A percentile compares a stretch with the other conserved stretches of the same genome.
Conservation (phyloP, 2,797 vertebrate species). For the Lithobates sylvaticus region DNA sequence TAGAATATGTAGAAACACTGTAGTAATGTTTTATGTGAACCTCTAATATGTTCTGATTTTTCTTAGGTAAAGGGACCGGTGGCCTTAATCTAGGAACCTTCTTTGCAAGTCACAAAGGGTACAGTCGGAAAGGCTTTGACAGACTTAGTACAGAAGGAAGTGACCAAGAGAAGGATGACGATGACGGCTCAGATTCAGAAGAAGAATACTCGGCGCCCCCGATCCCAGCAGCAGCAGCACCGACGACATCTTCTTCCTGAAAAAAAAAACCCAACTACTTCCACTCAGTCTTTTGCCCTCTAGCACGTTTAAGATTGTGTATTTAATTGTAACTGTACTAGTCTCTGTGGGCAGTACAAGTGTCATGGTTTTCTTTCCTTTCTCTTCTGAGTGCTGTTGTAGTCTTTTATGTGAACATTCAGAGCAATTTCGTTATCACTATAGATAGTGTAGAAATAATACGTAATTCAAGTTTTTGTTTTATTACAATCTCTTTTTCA, state of each 20-base stretch:
- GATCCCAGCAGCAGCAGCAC: slow-evolving; percentile 68
- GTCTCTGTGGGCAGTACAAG: slow-evolving; percentile 85
- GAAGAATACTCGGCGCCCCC: slow-evolving; percentile 90
- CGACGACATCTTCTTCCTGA: slow-evolving; percentile 74
- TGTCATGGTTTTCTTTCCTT: slow-evolving; percentile 67
- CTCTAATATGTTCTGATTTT: background rate
- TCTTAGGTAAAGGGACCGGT: slow-evolving; percentile 86
- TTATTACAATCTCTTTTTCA: slow-evolving; percentile 69
- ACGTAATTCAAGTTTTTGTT: slow-evolving; percentile 71
- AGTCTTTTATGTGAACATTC: slow-evolving; percentile 71
- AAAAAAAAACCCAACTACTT: slow-evolving; percentile 45
- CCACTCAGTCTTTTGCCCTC: slow-evolving; percentile 65
- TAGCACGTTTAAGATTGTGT: slow-evolving; percentile 84
- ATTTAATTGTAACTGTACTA: slow-evolving; percentile 86
- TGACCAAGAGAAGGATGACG: slow-evolving; percentile 93
- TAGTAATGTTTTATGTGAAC: background rate
- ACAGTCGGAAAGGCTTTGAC: slow-evolving; percentile 94
- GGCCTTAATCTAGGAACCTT: slow-evolving; percentile 95
- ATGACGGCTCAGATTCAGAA: slow-evolving; percentile 92
- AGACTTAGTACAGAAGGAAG: slow-evolving; percentile 95
- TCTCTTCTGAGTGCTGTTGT: slow-evolving; percentile 71
- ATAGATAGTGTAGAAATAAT: slow-evolving; percentile 59
- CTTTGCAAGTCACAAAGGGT: slow-evolving; percentile 91
- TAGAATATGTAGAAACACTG: too few relatives aligned
- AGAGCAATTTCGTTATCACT: slow-evolving; percentile 67